A percentile compares a stretch with the other conserved stretches of the same genome.
Evolutionary conservation across 2,113 vertebrate species (phyloP).

Genomic region (Oncorhynchus mykiss): DNA sequence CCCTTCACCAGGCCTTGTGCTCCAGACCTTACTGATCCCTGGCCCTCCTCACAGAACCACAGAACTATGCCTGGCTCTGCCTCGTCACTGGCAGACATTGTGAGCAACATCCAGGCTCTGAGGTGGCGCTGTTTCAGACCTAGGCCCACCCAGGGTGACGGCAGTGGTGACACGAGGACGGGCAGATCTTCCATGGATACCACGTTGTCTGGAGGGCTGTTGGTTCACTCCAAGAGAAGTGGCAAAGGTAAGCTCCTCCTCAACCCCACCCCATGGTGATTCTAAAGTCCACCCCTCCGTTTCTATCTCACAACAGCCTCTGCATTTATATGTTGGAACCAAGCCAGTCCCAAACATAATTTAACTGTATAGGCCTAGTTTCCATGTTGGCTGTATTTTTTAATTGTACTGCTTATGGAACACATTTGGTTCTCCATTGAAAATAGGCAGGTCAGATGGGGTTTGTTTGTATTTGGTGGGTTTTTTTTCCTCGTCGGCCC

Average conservation of each 20-base stretch:
- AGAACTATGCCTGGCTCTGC: background rate
- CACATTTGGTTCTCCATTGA: background rate
- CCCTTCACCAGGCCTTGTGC: slow-evolving; percentile 76
- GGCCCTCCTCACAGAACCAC: slow-evolving; percentile 22
- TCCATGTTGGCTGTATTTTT: background rate
- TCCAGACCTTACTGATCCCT: slow-evolving; percentile 77
- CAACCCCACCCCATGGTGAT: background rate
- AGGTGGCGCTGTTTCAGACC: slow-evolving; percentile 90
- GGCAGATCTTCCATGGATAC: slow-evolving; percentile 77
- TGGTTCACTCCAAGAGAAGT: slow-evolving; percentile 78
- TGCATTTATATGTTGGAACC: background rate
- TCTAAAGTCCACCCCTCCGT: background rate
- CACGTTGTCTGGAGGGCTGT: slow-evolving; percentile 75
- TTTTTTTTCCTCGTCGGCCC: background rate
- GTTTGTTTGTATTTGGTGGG: background rate
- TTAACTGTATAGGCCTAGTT: background rate
- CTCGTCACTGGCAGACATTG: slow-evolving; percentile 80
- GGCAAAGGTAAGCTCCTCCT: slow-evolving; percentile 76
- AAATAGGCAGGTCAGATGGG: background rate
- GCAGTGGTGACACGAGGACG: slow-evolving; percentile 78
- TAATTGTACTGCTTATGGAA: background rate
- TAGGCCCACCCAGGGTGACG: slow-evolving; percentile 76
- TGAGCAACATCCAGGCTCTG: slow-evolving; percentile 90
- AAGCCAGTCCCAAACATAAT: background rate
- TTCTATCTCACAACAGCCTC: background rate